Percentiles rank a stretch among this genome's conserved stretches.
Conservation (phyloP, 2,113 vertebrate genomes). For the Athene noctua region DNA sequence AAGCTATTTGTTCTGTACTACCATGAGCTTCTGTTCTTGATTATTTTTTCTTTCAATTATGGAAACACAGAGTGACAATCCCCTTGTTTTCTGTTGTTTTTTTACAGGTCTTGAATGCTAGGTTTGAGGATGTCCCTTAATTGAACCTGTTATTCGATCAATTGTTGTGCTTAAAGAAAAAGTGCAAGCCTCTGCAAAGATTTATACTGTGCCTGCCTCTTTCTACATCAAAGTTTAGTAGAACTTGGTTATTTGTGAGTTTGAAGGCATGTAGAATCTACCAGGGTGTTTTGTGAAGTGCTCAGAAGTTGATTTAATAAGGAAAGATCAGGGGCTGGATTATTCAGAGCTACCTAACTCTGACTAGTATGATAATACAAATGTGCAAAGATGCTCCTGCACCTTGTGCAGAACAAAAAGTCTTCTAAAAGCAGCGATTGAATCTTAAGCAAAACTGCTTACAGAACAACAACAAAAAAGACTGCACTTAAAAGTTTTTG, state of each 20-base stretch:
- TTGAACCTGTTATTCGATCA: background rate
- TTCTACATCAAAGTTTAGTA: background rate
- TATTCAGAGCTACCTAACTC: background rate
- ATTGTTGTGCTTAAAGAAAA: background rate
- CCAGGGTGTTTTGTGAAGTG: background rate
- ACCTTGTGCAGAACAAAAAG: background rate
- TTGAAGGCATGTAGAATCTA: background rate
- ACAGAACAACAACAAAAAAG: background rate
- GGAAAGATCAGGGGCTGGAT: background rate
- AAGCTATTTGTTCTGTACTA: background rate
- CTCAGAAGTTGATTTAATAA: background rate
- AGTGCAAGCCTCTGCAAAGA: background rate
- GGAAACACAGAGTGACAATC: background rate
- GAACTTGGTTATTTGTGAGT: background rate
- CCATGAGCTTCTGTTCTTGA: background rate
- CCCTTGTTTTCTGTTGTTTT: background rate
- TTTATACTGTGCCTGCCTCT: background rate
- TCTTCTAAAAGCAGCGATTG: background rate
- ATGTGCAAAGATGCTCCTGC: background rate
- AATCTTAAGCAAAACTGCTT: background rate
- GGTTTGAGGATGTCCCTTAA: background rate
- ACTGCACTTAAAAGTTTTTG: background rate
- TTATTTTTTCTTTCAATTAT: background rate
- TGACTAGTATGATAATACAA: background rate
- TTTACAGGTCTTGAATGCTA: background rate